A percentile compares a stretch with the other conserved stretches of the same genome.
Conservation (phyloP, 53 echinoderm and acorn worm genomes). For the Zoroaster sp. region DNA sequence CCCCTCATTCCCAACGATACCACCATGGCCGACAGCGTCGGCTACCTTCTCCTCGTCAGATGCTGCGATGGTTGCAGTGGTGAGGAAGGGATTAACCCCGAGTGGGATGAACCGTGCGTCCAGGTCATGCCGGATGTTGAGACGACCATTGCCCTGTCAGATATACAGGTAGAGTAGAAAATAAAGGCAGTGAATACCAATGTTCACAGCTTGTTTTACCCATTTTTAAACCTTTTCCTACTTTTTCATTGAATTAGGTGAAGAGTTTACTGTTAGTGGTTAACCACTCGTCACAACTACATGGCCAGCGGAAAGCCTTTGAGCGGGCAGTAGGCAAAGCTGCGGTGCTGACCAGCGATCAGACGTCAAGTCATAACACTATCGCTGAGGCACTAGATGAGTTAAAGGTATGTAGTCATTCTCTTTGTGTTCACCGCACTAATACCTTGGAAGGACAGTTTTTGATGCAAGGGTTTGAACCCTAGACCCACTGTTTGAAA, state of each 20-base stretch:
- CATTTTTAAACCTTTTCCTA: background rate
- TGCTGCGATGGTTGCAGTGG: conserved; percentile 10
- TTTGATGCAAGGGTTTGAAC: no score
- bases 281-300: conserved; percentile 91
- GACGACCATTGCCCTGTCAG: conserved; percentile 90
- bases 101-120: conserved; percentile 77
- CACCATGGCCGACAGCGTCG: conserved; percentile 48
- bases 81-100: conserved; percentile 32
- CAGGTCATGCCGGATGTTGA: conserved; percentile 81
- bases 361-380: conserved; percentile 91
- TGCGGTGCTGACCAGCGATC: conserved; percentile 81
- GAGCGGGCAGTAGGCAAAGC: conserved; percentile 74
- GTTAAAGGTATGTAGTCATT: conserved; percentile 74
- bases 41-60: conserved; percentile 82
- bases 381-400: conserved; percentile 92
- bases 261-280: conserved; percentile 89
- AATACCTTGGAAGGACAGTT: no score
- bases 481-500: no score
- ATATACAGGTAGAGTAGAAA: conserved; percentile 74
- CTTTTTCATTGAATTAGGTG: conserved; percentile 53
- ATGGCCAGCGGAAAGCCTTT: conserved; percentile 82
- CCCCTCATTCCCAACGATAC: conserved; percentile 63
- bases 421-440: no score
- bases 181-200: no score
- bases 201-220: background rate